Base-by-base conservation (phyloP, 2,113 vertebrate species). In the Cryptotis parvus region DNA sequence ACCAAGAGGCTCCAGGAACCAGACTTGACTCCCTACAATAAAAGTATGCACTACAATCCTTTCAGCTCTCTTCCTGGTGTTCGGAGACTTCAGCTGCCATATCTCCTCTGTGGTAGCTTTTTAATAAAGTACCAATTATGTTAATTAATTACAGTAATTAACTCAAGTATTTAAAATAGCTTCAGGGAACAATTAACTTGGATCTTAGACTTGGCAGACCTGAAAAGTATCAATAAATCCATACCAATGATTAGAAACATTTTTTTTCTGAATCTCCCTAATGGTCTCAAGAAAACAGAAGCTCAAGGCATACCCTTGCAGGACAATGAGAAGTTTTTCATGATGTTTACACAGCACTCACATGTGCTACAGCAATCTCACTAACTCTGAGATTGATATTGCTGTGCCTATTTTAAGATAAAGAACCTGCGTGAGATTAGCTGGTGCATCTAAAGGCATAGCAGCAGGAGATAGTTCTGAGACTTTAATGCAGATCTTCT, bases 181-280 rank as follows among this genome's bases (percentile, higher is more conserved):
- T 69, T 94, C n/a, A 16, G 22, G 74, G 65, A 78, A 85, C 66
- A 87, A 90, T 82, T 80, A 70, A 69, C 66, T 80, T 80, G 43
- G 37, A 27, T n/a, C 15, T 92, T 87, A 73, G 76, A 76, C 20
- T 72, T 91, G 63, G 58, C 37, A 81, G 72, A 72, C 37, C 63
- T 88, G 70, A 84, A 76, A 88, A 81, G 11, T 45, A 69, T 15
- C 15, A 80, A 49, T 33, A 84, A 63, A 89, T 74, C 16, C 31
- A 9, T 45, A 79, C 4, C n/a, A 20, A 70, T 11, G 9, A 39
- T 49, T 65, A 75, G 6, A 49, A 26, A 72, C 65, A 79, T 31
- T 87, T 63, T 37, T n/a, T 76, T 87, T 84, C 63, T 92, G 73
- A 84, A 87, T 90, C 27, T 65, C 43, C 37, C 76, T 49, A 45